Percentiles rank a stretch among this genome's conserved stretches.
Evolutionary conservation across 2,797 vertebrate species (phyloP).

Genomic region (Podarcis siculus): DNA sequence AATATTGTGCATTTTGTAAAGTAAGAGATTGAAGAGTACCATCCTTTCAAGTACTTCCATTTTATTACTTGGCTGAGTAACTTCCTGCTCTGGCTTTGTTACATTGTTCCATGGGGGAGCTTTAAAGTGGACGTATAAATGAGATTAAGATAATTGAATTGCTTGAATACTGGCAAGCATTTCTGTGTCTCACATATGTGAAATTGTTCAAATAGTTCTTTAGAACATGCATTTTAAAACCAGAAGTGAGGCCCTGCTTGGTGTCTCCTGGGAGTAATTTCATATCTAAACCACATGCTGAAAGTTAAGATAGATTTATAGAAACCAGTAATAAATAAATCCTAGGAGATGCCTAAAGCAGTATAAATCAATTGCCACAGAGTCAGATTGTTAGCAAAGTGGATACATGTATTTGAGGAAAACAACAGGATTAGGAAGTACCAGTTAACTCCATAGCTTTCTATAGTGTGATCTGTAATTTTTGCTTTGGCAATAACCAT

Average conservation of each 20-base stretch:
- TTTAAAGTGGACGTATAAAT: background rate
- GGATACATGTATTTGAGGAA: constrained; percentile 37
- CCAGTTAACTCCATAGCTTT: constrained; percentile 3
- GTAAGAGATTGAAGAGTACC: constrained; percentile 7
- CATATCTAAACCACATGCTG: constrained; percentile 39
- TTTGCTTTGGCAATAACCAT: background rate
- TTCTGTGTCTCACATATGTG: background rate
- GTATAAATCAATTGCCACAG: constrained; percentile 36
- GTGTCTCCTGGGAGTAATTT: constrained; percentile 53
- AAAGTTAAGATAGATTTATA: constrained; percentile 52
- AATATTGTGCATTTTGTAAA: constrained; percentile 27
- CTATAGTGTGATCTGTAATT: constrained; percentile 15
- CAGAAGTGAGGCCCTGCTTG: constrained; percentile 50
- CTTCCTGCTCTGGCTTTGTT: background rate
- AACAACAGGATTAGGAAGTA: constrained; percentile 28
- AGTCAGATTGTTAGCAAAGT: constrained; percentile 40
- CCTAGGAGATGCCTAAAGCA: constrained; percentile 34
- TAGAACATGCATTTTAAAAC: constrained; percentile 16
- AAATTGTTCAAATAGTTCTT: background rate
- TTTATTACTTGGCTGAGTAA: constrained; percentile 2
- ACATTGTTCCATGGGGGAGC: background rate
- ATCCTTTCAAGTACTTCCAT: background rate
- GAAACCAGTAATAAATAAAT: constrained; percentile 58
- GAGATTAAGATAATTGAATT: constrained; percentile 8
- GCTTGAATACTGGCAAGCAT: background rate